Evolutionary conservation across 2,113 vertebrate species (phyloP).

Genomic region (Lepisosteus osseus): DNA sequence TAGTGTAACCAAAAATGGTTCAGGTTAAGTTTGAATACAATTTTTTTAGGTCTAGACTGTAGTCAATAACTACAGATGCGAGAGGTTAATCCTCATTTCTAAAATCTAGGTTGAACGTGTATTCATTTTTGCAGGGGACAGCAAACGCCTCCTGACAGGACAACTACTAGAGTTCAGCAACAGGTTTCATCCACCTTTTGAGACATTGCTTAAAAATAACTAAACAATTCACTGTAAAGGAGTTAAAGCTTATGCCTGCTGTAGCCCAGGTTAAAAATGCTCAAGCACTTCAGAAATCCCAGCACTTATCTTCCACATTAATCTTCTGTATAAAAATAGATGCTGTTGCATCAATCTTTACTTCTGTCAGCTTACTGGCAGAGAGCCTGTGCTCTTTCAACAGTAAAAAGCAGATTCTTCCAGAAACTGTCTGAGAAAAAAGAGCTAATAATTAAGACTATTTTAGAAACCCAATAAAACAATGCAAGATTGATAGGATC

Average conservation of each 20-base stretch:
- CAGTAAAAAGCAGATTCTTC: background rate
- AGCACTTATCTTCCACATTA: background rate
- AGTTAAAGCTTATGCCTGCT: background rate
- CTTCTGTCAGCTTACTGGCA: background rate
- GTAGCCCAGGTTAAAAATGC: background rate
- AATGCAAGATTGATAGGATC: slow-evolving; percentile 11
- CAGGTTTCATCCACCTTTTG: no score
- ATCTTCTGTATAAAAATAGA: background rate
- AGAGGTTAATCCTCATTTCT: no score
- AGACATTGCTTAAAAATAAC: background rate
- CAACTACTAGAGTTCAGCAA: no score
- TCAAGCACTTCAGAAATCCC: background rate
- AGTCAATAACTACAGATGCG: no score
- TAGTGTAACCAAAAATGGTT: no score
- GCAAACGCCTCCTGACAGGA: no score
- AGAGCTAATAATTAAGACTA: slow-evolving; percentile 5
- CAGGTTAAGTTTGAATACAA: no score
- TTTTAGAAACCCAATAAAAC: background rate
- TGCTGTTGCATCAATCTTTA: slow-evolving; percentile 1
- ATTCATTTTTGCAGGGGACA: no score
- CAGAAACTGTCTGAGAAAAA: background rate
- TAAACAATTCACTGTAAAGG: background rate
- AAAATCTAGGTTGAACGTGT: no score
- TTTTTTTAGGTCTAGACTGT: no score
- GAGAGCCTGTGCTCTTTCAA: background rate